Base-by-base conservation (phyloP, 1,140 invertebrate species). In the Drosophila athabasca region DNA sequence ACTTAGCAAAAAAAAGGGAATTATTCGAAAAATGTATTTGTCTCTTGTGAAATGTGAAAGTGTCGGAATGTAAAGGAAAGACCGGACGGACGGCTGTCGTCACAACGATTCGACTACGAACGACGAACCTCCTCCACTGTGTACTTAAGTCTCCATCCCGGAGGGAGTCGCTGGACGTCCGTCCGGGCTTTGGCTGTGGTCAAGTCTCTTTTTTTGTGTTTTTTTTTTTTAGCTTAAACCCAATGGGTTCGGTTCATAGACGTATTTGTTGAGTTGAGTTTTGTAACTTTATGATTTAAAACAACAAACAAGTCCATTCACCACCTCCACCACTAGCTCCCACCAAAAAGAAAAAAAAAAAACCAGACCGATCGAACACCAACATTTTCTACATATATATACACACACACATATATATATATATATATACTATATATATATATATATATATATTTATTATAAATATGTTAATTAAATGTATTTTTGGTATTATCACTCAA, bases 401-500 rank as follows among this genome's bases (percentile, higher is more conserved):
- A 50, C 60, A 52, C 45, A 62, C 44, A 49, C 65, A 52, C 55
- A 73, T 44, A 61, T 52, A 53, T 48, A 66, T 54, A 81, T 24
- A 22, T 24, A 24, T n/a, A n/a, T n/a, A n/a, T n/a, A n/a, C n/a
- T n/a, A n/a, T n/a, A 73, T 44, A 61, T 52, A 53, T 48, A 66
- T 54, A 81, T 24, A 76, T 66, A 70, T 61, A 59, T 66, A 64
- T 87, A 82, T 84, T 60, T 55, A 76, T 83, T 61, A 79, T 79
- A 53, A 24, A 81, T 81, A 77, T 82, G 75, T 77, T 80, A 66
- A 76, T 76, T 83, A 72, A 65, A 77, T 81, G 69, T 82, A 79
- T 83, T 82, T 82, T 79, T 82, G 81, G 79, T 82, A 81, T 82
- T 82, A 82, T 79, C 77, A 82, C 80, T 82, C 73, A 84, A 79